These are phyloP conservation scores for Apodemus agrarius DNA, from an alignment of 2,797 vertebrate genomes.

Conservation along the genomic window DNA sequence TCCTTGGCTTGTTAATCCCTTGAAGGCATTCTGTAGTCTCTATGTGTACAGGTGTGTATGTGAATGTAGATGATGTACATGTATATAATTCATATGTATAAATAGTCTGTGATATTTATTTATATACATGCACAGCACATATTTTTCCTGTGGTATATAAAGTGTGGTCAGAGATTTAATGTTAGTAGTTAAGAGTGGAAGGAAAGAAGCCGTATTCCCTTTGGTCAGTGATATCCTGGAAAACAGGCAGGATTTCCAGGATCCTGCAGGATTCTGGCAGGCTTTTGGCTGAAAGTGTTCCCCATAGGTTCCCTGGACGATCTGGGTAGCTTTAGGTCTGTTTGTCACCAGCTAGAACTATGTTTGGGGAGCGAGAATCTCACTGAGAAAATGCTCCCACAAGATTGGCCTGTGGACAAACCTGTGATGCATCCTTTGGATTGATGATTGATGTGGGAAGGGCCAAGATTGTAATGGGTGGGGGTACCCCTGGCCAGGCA, in stretches of 20 bases:
- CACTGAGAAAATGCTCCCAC: background rate
- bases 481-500: no score
- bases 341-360: no score
- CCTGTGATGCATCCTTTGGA: background rate
- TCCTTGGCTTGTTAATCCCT: background rate
- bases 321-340: background rate
- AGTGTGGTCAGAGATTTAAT: background rate
- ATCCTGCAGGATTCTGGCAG: background rate
- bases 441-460: background rate
- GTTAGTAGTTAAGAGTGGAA: background rate
- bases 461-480: background rate
- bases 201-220: background rate
- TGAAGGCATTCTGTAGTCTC: background rate
- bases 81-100: no score
- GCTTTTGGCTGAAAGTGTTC: background rate
- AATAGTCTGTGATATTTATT: background rate
- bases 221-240: background rate
- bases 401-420: background rate
- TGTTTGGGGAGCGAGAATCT: background rate
- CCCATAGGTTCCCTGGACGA: background rate
- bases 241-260: background rate
- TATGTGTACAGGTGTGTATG: background rate
- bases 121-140: background rate
- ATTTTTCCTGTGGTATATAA: background rate
- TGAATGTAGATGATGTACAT: background rate